A percentile compares a stretch with the other conserved stretches of the same genome.
These are phyloP conservation scores for Cyclophora punctaria DNA, from an alignment of 2,888 invertebrate genomes.

Conservation along the genomic window DNA sequence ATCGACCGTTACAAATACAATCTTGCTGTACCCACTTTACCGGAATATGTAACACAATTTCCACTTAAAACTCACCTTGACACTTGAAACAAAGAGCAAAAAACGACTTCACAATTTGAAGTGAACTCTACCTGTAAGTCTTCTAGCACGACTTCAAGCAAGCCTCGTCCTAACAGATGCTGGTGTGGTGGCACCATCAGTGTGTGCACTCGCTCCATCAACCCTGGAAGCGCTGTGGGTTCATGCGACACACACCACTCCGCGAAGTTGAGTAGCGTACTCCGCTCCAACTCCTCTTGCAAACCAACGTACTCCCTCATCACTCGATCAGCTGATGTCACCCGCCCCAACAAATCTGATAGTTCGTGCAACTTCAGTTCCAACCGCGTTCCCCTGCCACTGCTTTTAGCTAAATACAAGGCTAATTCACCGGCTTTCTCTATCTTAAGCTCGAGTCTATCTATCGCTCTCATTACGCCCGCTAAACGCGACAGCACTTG, in stretches of 20 bases:
- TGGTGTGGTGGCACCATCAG: slow-evolving; percentile 71
- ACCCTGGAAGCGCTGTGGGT: slow-evolving; percentile 76
- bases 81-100: background rate
- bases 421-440: slow-evolving; percentile 44
- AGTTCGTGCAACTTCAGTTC: slow-evolving; percentile 78
- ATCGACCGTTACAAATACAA: too few species aligned
- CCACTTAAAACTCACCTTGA: background rate
- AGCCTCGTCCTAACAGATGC: slow-evolving; percentile 58
- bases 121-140: slow-evolving; percentile 45
- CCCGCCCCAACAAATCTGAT: slow-evolving; percentile 73
- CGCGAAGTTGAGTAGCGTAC: slow-evolving; percentile 82
- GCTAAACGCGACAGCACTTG: slow-evolving; percentile 71
- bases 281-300: slow-evolving; percentile 72
- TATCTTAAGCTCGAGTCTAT: slow-evolving; percentile 41
- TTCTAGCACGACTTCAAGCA: slow-evolving; percentile 51
- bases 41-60: background rate
- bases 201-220: slow-evolving; percentile 79
- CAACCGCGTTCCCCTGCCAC: slow-evolving; percentile 57
- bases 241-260: slow-evolving; percentile 80
- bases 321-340: slow-evolving; percentile 74
- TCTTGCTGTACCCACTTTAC: background rate
- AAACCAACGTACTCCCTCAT: slow-evolving; percentile 76
- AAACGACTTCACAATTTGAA: slow-evolving; percentile 14
- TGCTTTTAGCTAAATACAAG: slow-evolving; percentile 52
- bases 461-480: slow-evolving; percentile 44